Percentiles rank a stretch among this genome's conserved stretches.
Conservation (phyloP, 2,113 vertebrate species). For the Bubalus kerabau region DNA sequence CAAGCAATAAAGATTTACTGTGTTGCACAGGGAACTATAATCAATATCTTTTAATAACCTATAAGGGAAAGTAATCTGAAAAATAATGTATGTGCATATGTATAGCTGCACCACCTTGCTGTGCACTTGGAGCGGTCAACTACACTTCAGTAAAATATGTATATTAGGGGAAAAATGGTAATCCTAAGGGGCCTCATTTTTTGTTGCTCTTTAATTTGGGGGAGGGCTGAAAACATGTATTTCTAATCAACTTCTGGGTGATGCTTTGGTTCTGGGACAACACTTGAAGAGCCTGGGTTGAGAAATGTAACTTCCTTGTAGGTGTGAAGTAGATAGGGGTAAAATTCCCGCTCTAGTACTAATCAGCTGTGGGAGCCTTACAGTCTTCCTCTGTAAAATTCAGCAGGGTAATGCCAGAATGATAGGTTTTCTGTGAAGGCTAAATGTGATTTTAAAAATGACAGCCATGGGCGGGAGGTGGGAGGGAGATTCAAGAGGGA, state of each 20-base stretch:
- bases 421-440: neutral
- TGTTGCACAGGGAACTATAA: neutral
- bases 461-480: neutral
- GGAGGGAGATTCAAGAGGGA: neutral
- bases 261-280: neutral
- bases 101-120: neutral
- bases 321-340: neutral
- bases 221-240: neutral
- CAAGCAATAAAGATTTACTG: neutral
- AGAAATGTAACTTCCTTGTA: neutral
- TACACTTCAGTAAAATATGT: neutral
- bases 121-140: neutral
- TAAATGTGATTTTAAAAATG: neutral
- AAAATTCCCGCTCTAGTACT: neutral
- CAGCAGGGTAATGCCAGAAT: neutral
- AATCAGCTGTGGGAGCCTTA: neutral
- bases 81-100: neutral
- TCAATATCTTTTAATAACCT: neutral
- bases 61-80: neutral
- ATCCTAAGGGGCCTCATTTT: neutral
- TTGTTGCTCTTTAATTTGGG: neutral
- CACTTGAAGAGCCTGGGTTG: too few species aligned
- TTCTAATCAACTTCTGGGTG: neutral
- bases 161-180: neutral
- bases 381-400: neutral